Conservation (phyloP, 2,888 invertebrate genomes). For the Falcaria lacertinaria region DNA sequence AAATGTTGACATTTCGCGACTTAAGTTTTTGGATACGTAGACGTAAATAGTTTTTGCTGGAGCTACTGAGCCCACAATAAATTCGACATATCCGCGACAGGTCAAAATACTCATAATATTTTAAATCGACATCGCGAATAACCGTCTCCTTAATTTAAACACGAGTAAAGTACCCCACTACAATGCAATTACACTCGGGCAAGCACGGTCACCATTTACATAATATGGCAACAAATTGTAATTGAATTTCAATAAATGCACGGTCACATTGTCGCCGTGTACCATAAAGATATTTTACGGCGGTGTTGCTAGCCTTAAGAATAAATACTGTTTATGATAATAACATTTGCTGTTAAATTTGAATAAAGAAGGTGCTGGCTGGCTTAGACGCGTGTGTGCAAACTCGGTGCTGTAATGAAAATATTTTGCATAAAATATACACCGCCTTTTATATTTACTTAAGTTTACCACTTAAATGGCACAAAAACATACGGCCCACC, state of each 20-base stretch:
- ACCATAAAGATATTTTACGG: neutral
- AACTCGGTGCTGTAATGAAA: neutral
- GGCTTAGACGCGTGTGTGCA: neutral
- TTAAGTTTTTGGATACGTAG: no score
- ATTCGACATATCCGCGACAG: no score
- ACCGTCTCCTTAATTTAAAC: no score
- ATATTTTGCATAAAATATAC: no score
- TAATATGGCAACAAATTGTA: conserved; percentile 2
- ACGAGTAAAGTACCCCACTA: neutral
- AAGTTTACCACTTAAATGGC: no score
- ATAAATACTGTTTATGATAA: neutral
- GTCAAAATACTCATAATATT: no score
- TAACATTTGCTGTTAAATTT: neutral
- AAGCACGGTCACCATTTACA: neutral
- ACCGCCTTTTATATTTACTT: no score
- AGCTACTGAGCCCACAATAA: no score
- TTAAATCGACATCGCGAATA: no score
- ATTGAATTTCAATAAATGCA: conserved; percentile 3
- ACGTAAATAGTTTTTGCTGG: no score
- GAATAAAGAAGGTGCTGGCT: neutral
- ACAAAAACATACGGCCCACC: no score
- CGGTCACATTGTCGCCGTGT: conserved; percentile 1
- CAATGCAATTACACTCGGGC: neutral
- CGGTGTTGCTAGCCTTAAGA: conserved; percentile 1
- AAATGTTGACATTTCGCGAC: no score